Conservation (phyloP, 2,797 vertebrate species). For the Anabas testudineus region DNA sequence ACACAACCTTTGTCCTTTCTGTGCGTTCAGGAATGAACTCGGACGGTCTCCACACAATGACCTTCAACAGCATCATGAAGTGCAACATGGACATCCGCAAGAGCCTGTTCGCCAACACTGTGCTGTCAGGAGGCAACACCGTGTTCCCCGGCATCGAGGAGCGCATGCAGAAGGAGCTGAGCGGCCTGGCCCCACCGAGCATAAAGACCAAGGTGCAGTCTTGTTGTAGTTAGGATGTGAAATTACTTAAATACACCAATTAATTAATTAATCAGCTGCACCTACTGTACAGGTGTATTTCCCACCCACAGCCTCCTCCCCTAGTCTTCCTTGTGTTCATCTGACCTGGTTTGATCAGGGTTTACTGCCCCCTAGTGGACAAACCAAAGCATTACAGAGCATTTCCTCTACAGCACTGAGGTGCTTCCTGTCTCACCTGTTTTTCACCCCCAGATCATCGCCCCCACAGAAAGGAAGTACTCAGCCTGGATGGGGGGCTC, state of each 20-base stretch:
- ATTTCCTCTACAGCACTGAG: no score
- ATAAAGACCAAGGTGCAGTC: not conserved
- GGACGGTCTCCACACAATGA: not conserved
- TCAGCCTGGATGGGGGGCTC: not conserved
- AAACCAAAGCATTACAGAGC: no score
- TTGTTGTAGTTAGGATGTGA: no score
- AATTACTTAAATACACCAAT: no score
- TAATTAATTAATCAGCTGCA: no score
- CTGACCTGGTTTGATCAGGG: no score
- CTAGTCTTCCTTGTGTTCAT: no score
- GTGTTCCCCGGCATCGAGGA: not conserved
- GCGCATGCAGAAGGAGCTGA: not conserved
- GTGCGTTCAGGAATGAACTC: not conserved
- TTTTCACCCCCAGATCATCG: not conserved
- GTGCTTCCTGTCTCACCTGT: no score
- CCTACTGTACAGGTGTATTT: no score
- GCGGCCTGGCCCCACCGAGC: no score
- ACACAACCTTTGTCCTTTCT: not conserved
- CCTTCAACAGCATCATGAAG: not conserved
- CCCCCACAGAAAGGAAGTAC: not conserved
- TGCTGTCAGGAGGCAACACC: not conserved
- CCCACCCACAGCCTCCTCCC: no score
- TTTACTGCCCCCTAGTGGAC: no score
- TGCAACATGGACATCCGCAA: not conserved
- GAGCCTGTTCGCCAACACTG: not conserved